Base-by-base conservation (phyloP, 2,797 vertebrate genomes). In the Halcyon badia region DNA sequence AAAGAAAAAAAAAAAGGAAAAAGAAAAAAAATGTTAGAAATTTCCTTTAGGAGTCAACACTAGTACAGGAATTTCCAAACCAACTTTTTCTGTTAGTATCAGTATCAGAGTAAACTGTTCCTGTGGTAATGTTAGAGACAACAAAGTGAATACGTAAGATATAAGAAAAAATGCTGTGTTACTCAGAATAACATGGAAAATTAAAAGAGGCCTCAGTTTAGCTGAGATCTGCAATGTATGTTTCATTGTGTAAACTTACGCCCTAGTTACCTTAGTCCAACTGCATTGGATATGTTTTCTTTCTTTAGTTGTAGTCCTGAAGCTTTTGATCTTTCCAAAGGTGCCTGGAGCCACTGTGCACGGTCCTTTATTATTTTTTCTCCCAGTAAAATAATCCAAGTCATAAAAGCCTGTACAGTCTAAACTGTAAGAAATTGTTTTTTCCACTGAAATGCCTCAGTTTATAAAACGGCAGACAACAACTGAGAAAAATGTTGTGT, bases 271-370 rank as follows among this genome's bases (percentile, higher is more conserved):
- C 54, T 91, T 83, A 91, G n/a, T 84, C 21, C n/a, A 68, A 73
- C 16, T 65, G 46, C 52, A 46, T 3, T 46, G 20, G 82, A 37
- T 46, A 25, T 58, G 10, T 61, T 89, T 84, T 84, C 19, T 82
- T 91, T 62, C 46, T 93, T 92, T 71, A 76, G 31, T 61, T 85
- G 62, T 66, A 73, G n/a, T 75, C 24, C 26, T 79, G 66, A 84
- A 87, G 62, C 37, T 86, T 96, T 89, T 68, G 41, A 46, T 92
- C 70, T 71, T 89, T 89, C 66, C 20, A 52, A 69, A 94, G 70
- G 71, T 70, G 58, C 39, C 46, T 83, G 42, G 19, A 91, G 26
- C 39, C 18, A 48, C 28, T 77, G 46, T 65, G 22, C 71, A 22
- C 0, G 1, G 18, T 46, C 58, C 54, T 79, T 71, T 71, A 39